These are phyloP conservation scores for Caenorhabditis virilis DNA, from an alignment of 2,888 invertebrate species.

Conservation along the genomic window DNA sequence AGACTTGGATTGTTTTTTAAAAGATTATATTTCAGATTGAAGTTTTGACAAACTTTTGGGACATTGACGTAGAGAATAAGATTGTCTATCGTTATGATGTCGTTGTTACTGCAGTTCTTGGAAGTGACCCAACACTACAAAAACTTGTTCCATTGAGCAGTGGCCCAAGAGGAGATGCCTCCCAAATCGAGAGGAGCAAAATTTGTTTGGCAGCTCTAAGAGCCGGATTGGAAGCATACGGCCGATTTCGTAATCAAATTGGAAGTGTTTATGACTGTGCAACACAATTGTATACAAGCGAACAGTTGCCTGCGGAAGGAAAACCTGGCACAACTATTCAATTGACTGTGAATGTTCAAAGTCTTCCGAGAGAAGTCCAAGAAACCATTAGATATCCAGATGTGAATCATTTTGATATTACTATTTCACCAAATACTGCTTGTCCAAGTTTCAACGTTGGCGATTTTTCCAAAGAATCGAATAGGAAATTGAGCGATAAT, in stretches of 20 bases:
- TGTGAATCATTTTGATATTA: neutral
- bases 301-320: neutral
- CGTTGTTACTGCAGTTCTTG: neutral
- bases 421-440: neutral
- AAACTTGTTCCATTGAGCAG: neutral
- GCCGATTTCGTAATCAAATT: neutral
- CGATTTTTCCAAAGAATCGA: constrained; percentile 2
- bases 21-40: neutral
- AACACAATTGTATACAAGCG: constrained; percentile 4
- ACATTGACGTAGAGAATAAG: constrained; percentile 6
- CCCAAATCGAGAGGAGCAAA: constrained; percentile 1
- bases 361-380: too few species aligned
- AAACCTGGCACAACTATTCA: too few species aligned
- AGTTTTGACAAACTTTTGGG: constrained; percentile 7
- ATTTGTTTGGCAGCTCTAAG: constrained; percentile 13
- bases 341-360: too few species aligned
- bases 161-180: neutral
- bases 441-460: neutral
- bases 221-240: constrained; percentile 12
- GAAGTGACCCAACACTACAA: neutral
- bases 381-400: neutral
- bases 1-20: neutral
- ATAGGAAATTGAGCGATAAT: constrained; percentile 9
- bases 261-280: constrained; percentile 7
- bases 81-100: constrained; percentile 23